Evolutionary conservation across 1,140 invertebrate species (phyloP).

Genomic region (Oreohelix idahoensis): DNA sequence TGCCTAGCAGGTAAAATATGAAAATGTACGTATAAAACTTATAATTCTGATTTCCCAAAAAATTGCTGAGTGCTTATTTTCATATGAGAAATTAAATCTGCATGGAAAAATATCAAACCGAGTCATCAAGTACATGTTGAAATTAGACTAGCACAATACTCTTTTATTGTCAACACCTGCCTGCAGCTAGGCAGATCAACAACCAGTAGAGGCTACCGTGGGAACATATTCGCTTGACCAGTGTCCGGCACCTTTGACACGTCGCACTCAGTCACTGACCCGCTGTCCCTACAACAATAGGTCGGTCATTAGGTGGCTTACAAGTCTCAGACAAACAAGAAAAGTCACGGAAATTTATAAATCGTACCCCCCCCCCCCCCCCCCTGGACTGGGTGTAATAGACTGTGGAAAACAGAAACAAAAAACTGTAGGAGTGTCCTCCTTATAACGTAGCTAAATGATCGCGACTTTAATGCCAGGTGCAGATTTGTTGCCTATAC

Average conservation of each 20-base stretch:
- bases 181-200: background rate
- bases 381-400: background rate
- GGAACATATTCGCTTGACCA: conserved; percentile 37
- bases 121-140: background rate
- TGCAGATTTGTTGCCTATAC: too few relatives aligned
- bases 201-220: conserved; percentile 9
- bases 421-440: too few relatives aligned
- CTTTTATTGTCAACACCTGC: background rate
- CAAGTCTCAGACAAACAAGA: background rate
- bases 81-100: too few relatives aligned
- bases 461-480: too few relatives aligned
- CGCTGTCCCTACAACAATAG: conserved; percentile 14
- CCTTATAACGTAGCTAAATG: too few relatives aligned
- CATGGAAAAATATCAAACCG: background rate
- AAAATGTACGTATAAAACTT: too few relatives aligned
- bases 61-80: too few relatives aligned
- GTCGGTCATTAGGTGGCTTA: background rate
- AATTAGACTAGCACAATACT: background rate
- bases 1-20: too few relatives aligned
- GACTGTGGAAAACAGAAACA: background rate
- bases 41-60: too few relatives aligned
- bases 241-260: conserved; percentile 30
- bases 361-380: too few relatives aligned
- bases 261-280: conserved; percentile 20
- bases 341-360: background rate